These are phyloP conservation scores for Lagorchestes hirsutus DNA, from an alignment of 2,797 vertebrate species.

Conservation along the genomic window DNA sequence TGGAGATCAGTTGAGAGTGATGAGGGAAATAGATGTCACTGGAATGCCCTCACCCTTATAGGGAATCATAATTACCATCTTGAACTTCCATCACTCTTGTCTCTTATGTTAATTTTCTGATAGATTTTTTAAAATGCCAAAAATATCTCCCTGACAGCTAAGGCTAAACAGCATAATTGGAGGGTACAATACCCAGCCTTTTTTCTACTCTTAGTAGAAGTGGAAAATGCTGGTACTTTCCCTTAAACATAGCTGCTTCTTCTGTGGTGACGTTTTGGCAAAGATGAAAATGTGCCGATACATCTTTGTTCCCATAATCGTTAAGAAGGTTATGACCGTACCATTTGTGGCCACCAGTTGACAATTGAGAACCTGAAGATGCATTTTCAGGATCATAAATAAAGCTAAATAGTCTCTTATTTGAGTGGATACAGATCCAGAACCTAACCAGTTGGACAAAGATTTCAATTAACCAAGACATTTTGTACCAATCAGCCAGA, in stretches of 20 bases:
- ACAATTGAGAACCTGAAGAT: constrained; percentile 83
- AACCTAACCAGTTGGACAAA: constrained; percentile 82
- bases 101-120: constrained; percentile 64
- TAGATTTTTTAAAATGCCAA: constrained; percentile 70
- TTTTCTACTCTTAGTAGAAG: constrained; percentile 76
- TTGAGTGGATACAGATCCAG: constrained; percentile 77
- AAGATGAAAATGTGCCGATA: constrained; percentile 62
- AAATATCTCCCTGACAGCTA: constrained; percentile 75
- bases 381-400: constrained; percentile 87
- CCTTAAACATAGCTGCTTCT: constrained; percentile 79
- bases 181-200: constrained; percentile 72
- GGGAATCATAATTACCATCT: constrained; percentile 45
- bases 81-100: constrained; percentile 59
- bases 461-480: constrained; percentile 83
- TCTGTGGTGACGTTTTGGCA: constrained; percentile 82
- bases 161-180: constrained; percentile 61
- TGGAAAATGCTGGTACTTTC: constrained; percentile 71
- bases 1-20: neutral
- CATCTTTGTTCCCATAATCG: constrained; percentile 78
- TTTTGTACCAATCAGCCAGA: constrained; percentile 75
- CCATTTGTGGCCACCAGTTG: constrained; percentile 83
- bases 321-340: constrained; percentile 74
- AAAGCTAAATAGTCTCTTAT: constrained; percentile 81
- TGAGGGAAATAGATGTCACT: neutral
- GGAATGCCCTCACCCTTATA: neutral